These are phyloP conservation scores for Pantherophis vulpinus DNA, from an alignment of 2,797 vertebrate species.

Conservation along the genomic window DNA sequence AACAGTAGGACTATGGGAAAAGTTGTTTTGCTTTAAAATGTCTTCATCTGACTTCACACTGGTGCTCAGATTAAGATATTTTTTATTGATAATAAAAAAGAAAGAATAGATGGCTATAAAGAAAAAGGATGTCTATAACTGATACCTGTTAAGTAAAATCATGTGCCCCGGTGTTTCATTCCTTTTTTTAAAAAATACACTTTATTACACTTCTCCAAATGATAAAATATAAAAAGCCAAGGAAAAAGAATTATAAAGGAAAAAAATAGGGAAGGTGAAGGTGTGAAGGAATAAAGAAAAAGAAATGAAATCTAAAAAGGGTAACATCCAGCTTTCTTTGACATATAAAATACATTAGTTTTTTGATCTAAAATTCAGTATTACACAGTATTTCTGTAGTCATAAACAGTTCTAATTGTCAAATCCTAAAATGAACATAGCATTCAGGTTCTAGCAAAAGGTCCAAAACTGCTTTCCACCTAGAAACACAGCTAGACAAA, in stretches of 20 bases:
- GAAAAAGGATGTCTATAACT: not conserved
- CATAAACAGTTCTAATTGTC: not conserved
- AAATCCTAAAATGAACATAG: not conserved
- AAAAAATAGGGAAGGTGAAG: not conserved
- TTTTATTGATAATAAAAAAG: not conserved
- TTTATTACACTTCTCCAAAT: not conserved
- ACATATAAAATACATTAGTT: not conserved
- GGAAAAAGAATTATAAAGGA: not conserved
- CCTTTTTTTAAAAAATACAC: not conserved
- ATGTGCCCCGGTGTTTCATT: not conserved
- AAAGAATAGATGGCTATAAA: not conserved
- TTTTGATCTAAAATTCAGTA: not conserved
- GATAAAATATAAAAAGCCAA: not conserved
- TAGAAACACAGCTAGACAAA: not conserved
- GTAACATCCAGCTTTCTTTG: not conserved
- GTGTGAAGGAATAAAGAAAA: not conserved
- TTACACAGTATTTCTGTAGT: not conserved
- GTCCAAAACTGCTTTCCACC: not conserved
- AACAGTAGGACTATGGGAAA: not conserved
- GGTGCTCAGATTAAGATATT: not conserved
- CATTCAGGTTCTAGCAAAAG: not conserved
- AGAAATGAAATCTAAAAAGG: not conserved
- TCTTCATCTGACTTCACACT: not conserved
- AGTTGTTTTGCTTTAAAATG: constrained; percentile 15
- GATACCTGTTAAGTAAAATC: not conserved